Evolutionary conservation across 2,797 vertebrate species (phyloP), one percentile per base, ranked within the genome.

Genomic region (Orestias chungarensis): DNA sequence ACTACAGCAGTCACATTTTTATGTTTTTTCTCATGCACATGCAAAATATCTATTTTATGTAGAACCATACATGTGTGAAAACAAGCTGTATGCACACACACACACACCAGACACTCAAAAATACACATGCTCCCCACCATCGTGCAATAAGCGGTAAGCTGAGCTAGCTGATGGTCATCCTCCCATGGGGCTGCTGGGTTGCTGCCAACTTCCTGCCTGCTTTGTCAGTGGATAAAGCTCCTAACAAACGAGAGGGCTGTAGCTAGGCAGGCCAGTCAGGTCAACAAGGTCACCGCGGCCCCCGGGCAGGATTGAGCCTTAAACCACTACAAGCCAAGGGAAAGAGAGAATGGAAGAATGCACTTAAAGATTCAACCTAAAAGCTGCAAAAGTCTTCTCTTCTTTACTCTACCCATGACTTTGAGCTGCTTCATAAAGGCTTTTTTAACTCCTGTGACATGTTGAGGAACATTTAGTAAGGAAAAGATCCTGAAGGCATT

Each of bases 241-340:
- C 94, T 94, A 96, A 96, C 96, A 96, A 95, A 94, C 95, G 95
- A 96, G 93, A 93, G 91, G 75, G 15, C 96, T 96, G 96, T 96
- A 95, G 95, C 93, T 91, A 95, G 94, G 88, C 92, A 94, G 92
- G 87, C 93, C 91, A 88, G 92, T 80, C 88, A 93, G 95, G 96
- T 95, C 95, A 95, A 92, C 95, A 93, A 93, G 94, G 94, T 96
- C 92, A 92, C 85, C 72, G 80, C 71, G 86, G 93, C 92, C 91
- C 87, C 83, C 82, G 85, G 94, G 92, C 93, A 92, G 92, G 90
- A 93, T 93, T 92, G 91, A 91, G 92, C 90, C 91, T 90, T 92
- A 90, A 88, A 94, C 90, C 86, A 89, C 88, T 88, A 86, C 87
- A 81, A 87, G 88, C 81, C 88, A 75, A 90, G 74, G 75, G 76